These are phyloP conservation scores for Acinonyx jubatus DNA, from an alignment of 2,113 vertebrate genomes.

Conservation along the genomic window DNA sequence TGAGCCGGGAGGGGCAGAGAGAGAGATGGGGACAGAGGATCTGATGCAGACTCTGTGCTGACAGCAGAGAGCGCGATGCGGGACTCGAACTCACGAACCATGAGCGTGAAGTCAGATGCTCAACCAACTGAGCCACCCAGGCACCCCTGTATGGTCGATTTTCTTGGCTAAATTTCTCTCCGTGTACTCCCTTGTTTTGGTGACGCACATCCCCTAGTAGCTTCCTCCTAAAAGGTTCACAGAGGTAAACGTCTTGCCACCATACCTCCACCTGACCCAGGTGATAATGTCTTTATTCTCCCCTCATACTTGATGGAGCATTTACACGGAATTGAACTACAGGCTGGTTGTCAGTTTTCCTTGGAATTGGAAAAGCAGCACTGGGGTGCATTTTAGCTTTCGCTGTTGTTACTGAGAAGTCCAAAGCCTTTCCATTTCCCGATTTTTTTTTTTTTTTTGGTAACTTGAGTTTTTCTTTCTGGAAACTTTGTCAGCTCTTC, in stretches of 20 bases:
- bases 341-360: background rate
- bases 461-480: background rate
- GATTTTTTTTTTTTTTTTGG: background rate
- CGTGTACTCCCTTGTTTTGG: background rate
- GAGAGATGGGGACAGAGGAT: too few relatives aligned
- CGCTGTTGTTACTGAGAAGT: background rate
- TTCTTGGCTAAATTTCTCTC: background rate
- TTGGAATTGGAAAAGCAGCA: conserved; percentile 1
- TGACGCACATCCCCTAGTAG: background rate
- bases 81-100: too few relatives aligned
- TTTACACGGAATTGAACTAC: background rate
- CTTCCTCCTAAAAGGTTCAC: background rate
- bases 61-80: too few relatives aligned
- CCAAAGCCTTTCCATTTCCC: conserved; percentile 11
- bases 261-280: background rate
- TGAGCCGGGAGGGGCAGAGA: too few relatives aligned
- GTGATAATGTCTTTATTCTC: background rate
- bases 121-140: too few relatives aligned
- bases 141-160: too few relatives aligned
- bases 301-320: background rate
- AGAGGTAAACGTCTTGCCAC: background rate
- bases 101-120: too few relatives aligned
- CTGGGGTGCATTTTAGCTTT: background rate
- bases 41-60: too few relatives aligned
- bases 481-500: background rate